phyloP scores from a whole-genome alignment of 2,888 invertebrate genomes.

The Ophion slaviceki region DNA sequence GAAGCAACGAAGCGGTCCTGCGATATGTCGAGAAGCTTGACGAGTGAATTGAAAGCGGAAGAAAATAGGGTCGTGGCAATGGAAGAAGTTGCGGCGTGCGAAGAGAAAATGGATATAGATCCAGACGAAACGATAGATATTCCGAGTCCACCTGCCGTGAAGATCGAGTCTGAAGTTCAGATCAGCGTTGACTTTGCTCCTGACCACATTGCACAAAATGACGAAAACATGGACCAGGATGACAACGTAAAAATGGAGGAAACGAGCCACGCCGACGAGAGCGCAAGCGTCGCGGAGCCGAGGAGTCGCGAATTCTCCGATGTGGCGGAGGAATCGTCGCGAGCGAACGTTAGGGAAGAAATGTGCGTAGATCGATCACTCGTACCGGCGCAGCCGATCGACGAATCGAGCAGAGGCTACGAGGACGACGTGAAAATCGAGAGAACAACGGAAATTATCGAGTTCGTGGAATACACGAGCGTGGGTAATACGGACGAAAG shows the following conservation, averaged over 20 bases:
- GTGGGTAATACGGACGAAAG: constrained; percentile 16
- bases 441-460: constrained; percentile 59
- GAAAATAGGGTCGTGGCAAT: neutral
- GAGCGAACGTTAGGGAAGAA: neutral
- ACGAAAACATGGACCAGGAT: neutral
- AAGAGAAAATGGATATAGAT: neutral
- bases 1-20: neutral
- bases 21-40: neutral
- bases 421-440: constrained; percentile 44
- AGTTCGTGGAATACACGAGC: constrained; percentile 60
- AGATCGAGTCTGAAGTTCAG: neutral
- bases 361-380: neutral
- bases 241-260: neutral
- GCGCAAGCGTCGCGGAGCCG: neutral
- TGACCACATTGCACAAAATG: neutral
- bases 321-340: neutral
- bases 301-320: neutral
- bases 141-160: neutral
- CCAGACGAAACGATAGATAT: neutral
- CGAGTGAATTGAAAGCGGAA: neutral
- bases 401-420: constrained; percentile 26
- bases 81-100: neutral
- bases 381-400: neutral
- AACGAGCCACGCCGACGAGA: neutral
- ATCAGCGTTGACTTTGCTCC: neutral